These are phyloP conservation scores for Nephrotoma appendiculata DNA, from an alignment of 2,888 invertebrate genomes.

Conservation along the genomic window DNA sequence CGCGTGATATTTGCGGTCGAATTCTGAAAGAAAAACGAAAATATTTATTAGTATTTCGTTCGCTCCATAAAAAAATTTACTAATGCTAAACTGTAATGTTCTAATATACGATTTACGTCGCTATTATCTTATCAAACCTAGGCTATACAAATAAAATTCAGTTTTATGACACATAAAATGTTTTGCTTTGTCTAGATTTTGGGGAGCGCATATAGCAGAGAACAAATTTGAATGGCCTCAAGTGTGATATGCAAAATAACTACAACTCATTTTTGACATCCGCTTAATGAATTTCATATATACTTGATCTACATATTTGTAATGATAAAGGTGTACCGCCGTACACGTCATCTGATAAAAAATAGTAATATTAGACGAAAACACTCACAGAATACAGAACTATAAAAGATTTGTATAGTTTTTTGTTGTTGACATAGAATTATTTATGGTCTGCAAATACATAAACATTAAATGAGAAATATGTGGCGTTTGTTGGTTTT, in stretches of 20 bases:
- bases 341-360: neutral
- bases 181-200: neutral
- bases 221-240: neutral
- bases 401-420: neutral
- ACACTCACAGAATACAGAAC: neutral
- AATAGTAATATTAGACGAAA: neutral
- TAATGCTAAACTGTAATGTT: neutral
- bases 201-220: neutral
- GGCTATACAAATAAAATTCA: neutral
- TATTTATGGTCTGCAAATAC: neutral
- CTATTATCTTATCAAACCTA: neutral
- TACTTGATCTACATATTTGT: neutral
- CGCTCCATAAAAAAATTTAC: neutral
- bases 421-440: neutral
- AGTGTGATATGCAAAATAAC: neutral
- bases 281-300: neutral
- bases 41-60: neutral
- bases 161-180: neutral
- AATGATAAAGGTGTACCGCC: neutral
- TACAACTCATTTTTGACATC: neutral
- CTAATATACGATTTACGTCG: neutral
- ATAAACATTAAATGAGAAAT: neutral
- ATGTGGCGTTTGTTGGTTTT: neutral
- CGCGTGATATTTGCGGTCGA: constrained; percentile 84
- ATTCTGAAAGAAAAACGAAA: constrained; percentile 47